These are phyloP conservation scores for Salmo trutta DNA, from an alignment of 2,797 vertebrate species.

Conservation along the genomic window DNA sequence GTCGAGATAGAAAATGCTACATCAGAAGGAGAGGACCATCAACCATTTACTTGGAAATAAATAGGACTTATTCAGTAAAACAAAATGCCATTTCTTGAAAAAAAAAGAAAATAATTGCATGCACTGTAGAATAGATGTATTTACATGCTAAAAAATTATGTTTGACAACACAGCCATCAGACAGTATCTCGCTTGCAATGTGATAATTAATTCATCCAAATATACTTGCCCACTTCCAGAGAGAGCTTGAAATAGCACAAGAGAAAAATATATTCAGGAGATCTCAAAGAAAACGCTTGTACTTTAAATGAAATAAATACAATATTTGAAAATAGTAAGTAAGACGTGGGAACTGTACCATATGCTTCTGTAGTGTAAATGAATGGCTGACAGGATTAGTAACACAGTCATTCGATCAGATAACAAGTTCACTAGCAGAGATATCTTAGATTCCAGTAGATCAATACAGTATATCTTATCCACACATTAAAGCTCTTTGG, in stretches of 20 bases:
- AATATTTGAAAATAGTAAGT: conserved; percentile 29
- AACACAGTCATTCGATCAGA: too few species aligned
- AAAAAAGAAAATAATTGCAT: conserved; percentile 20
- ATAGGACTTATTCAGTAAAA: conserved; percentile 38
- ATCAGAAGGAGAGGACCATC: conserved; percentile 40
- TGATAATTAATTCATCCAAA: conserved; percentile 44
- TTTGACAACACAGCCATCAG: neutral
- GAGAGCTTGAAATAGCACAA: conserved; percentile 30
- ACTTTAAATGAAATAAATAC: conserved; percentile 9
- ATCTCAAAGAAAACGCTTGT: neutral
- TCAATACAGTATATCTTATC: too few species aligned
- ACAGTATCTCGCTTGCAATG: conserved; percentile 33
- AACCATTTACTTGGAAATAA: conserved; percentile 34
- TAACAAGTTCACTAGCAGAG: too few species aligned
- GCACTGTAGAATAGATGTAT: neutral
- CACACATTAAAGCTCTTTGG: too few species aligned
- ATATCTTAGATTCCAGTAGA: too few species aligned
- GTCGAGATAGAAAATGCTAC: conserved; percentile 49
- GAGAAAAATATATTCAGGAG: conserved; percentile 2
- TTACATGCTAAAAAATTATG: neutral
- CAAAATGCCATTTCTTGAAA: conserved; percentile 24
- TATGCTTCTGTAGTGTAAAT: too few species aligned
- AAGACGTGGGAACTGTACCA: neutral
- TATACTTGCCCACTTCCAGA: conserved; percentile 41
- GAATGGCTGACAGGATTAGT: too few species aligned